Base-by-base conservation (phyloP, 2,888 invertebrate species). In the Lochmaea crataegi region DNA sequence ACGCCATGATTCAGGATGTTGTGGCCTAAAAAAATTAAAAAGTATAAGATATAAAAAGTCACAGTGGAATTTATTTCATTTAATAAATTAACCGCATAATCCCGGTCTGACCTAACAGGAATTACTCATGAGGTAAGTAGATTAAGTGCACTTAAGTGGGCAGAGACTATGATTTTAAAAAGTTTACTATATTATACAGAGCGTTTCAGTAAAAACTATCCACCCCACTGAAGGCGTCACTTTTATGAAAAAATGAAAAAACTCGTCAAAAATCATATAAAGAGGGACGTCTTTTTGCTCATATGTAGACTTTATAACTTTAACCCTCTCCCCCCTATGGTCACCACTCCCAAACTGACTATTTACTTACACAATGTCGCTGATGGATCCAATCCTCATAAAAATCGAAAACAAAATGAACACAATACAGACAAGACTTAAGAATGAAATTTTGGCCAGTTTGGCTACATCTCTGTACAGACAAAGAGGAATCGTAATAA, bases 401-500 rank as follows among this genome's bases (percentile, higher is more conserved):
- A 92, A 89, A 76, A 92, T 91, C 22, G 93, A 90, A 65, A 93
- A 85, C 70, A 94, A 87, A 74, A 94, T 94, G 83, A 94, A 92
- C 63, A 89, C 90, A 75, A 94, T 92, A 84, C 93, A 93, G 64
- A 93, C 89, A 80, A 94, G 87, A 41, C 92, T 92, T 32, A 91
- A 81, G 75, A 93, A 90, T 1, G 92, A 92, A 38, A 92, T 91
- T 86, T 92, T 92, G 56, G 92, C 91, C 74, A 94, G 86, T 80
- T 90, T 89, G 0, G 92, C 90, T 64, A 95, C 92, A 84, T 95
- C 92, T 83, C 92, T 90, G 84, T 94, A 94, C 61, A 95, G 88
- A 78, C 95, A 95, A 41, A 95, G 87, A 4, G 95, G 95, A 75
- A 95, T 89, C 4, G 94, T 94, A 73, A 95, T 88, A 77, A 93